A percentile compares a stretch with the other conserved stretches of the same genome.
Evolutionary conservation across 2,888 invertebrate genomes (phyloP).

Genomic region (Cynaeus angustus): DNA sequence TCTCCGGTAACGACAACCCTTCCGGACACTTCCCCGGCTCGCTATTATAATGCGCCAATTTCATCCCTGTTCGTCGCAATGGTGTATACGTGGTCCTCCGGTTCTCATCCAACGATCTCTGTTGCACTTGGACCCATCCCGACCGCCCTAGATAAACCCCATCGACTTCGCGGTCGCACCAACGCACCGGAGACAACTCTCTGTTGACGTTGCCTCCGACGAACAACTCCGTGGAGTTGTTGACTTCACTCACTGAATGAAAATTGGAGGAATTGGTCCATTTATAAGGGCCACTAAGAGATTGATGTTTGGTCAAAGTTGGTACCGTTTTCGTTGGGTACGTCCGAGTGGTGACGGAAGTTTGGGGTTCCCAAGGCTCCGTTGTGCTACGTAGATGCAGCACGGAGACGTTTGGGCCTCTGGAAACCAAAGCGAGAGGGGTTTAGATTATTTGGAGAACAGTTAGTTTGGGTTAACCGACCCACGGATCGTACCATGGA

Average conservation of each 20-base stretch:
- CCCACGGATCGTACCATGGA: conserved; percentile 29
- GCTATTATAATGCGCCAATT: conserved; percentile 73
- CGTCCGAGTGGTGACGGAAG: conserved; percentile 65
- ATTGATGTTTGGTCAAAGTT: conserved; percentile 66
- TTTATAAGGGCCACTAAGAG: conserved; percentile 61
- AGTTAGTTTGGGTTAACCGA: too few relatives aligned
- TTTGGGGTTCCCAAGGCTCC: conserved; percentile 74
- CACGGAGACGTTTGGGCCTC: conserved; percentile 75
- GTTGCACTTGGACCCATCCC: conserved; percentile 76
- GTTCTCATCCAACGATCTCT: conserved; percentile 74
- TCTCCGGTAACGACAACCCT: conserved; percentile 20
- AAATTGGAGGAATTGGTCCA: conserved; percentile 63
- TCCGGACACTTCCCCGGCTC: conserved; percentile 62
- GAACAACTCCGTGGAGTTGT: conserved; percentile 70
- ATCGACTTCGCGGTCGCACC: conserved; percentile 77
- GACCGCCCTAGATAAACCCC: conserved; percentile 76
- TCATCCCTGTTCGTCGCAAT: conserved; percentile 68
- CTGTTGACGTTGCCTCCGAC: conserved; percentile 70
- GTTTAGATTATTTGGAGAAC: not conserved
- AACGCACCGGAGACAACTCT: conserved; percentile 75
- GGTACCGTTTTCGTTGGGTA: conserved; percentile 61
- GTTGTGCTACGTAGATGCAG: conserved; percentile 74
- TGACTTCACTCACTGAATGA: conserved; percentile 69
- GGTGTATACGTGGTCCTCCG: conserved; percentile 68
- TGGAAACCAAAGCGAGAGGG: conserved; percentile 62